Percentiles rank a stretch among this genome's conserved stretches.
Conservation (phyloP, 2,113 vertebrate species). For the Centropus bengalensis region DNA sequence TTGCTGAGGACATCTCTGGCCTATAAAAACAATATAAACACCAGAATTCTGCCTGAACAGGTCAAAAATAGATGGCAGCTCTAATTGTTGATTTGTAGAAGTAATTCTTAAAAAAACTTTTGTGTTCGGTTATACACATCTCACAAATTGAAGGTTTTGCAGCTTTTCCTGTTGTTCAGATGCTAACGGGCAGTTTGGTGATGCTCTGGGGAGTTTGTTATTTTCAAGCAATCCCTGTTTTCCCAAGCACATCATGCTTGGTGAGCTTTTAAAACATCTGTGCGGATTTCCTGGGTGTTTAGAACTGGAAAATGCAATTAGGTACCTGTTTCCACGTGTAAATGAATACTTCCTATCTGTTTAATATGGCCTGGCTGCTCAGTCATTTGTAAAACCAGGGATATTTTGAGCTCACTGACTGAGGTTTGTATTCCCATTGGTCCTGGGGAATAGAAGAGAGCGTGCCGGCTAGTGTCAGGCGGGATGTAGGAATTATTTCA, state of each 20-base stretch:
- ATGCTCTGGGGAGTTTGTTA: constrained; percentile 25
- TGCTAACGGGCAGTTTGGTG: background rate
- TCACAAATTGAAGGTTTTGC: background rate
- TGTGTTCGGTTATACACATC: background rate
- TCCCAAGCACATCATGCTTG: background rate
- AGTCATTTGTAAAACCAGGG: background rate
- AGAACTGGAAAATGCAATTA: background rate
- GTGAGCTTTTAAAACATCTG: constrained; percentile 17
- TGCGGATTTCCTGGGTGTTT: constrained; percentile 27
- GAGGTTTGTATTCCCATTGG: background rate
- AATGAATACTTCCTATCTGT: background rate
- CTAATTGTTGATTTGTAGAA: background rate
- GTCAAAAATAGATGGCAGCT: background rate
- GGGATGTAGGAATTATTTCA: background rate
- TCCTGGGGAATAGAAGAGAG: background rate
- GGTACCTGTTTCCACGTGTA: background rate
- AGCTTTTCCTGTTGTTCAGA: constrained; percentile 16
- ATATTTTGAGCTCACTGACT: background rate
- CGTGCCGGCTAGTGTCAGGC: background rate
- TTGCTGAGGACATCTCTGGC: background rate
- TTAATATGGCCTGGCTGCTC: background rate
- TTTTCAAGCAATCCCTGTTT: background rate
- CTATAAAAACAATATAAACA: background rate
- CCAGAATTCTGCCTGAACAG: background rate
- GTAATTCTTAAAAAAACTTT: background rate